Percentiles rank a stretch among this genome's conserved stretches.
Evolutionary conservation across 2,888 invertebrate species (phyloP).

Genomic region (Drosophila seclusa): DNA sequence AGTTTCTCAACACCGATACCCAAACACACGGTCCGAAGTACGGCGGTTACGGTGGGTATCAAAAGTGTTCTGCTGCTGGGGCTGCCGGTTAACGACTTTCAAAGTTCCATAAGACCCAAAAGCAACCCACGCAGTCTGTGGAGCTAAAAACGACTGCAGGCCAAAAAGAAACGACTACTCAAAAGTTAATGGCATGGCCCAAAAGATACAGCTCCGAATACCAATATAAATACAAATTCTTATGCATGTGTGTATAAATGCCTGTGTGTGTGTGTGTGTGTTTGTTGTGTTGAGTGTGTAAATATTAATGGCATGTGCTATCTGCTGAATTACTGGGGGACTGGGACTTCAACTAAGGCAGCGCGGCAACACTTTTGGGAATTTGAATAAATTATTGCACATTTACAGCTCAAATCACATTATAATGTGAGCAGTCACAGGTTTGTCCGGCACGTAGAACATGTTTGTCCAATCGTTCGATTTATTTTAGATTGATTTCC

Average conservation of each 20-base stretch:
- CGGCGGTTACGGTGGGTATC: not conserved
- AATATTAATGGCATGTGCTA: slow-evolving; percentile 74
- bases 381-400: slow-evolving; percentile 80
- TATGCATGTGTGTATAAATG: slow-evolving; percentile 12
- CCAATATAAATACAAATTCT: slow-evolving; percentile 6
- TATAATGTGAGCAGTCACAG: slow-evolving; percentile 67
- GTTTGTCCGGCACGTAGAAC: slow-evolving; percentile 55
- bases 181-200: slow-evolving; percentile 67
- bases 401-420: slow-evolving; percentile 78
- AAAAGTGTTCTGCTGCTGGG: slow-evolving; percentile 28
- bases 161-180: slow-evolving; percentile 49
- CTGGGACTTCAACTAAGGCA: slow-evolving; percentile 5
- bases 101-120: slow-evolving; percentile 64
- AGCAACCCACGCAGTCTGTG: slow-evolving; percentile 56
- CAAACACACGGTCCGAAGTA: slow-evolving; percentile 9
- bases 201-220: slow-evolving; percentile 53
- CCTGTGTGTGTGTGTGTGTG: slow-evolving; percentile 17
- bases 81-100: slow-evolving; percentile 74
- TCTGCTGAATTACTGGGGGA: slow-evolving; percentile 24
- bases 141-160: slow-evolving; percentile 51
- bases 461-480: slow-evolving; percentile 70
- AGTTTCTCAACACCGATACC: slow-evolving; percentile 67
- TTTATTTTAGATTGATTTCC: slow-evolving; percentile 77
- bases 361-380: slow-evolving; percentile 66
- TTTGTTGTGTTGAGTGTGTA: slow-evolving; percentile 41